Evolutionary conservation across 2,888 invertebrate genomes (phyloP), one percentile per base, ranked within the genome.

Genomic region (Adelphocoris suturalis): DNA sequence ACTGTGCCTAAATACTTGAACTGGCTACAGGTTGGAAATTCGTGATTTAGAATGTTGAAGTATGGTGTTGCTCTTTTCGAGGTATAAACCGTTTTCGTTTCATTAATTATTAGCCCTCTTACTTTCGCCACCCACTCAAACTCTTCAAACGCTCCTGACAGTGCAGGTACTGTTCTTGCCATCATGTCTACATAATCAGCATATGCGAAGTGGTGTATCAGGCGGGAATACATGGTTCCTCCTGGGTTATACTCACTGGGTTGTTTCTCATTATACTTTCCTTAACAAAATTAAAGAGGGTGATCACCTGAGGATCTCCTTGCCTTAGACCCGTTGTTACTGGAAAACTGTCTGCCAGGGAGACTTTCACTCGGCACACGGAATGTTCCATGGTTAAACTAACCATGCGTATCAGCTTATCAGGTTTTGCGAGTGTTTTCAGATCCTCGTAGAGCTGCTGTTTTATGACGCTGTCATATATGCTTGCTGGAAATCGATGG

Each of bases 1-100:
- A 16, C 16, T 19, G 46, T 46, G 12, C 78, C 46, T 13, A 80
- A 47, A 46, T 80, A 80, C 78, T 46, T 46, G 37, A 80, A 80
- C 16, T 80, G 46, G 46, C 14, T 9, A 11, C 78, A 80, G 46
- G 37, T 16, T 12, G 78, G 78, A 46, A 37, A 80, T 12, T 12
- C 19, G 46, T 80, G 78, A 16, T 80, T 16, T 0, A 16, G n/a
- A 28, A 80, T 19, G 5, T 4, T n/a, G 46, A 80, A 80, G 1
- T n/a, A 47, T 46, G 78, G 16, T 0, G 78, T 3, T 80, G 78
- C 5, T 16, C 28, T 80, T 46, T 46, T 80, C 2, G 46, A 80
- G 14, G 78, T 80, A 16, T 47, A 68, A 23, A 68, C 68, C 11
- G 27, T 68, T 19, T 68, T 68, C 23, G 68, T 68, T 7, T 13